Percentiles rank a stretch among this genome's conserved stretches.
Evolutionary conservation across 2,888 invertebrate species (phyloP).

Genomic region (Chromoteleia sp.): DNA sequence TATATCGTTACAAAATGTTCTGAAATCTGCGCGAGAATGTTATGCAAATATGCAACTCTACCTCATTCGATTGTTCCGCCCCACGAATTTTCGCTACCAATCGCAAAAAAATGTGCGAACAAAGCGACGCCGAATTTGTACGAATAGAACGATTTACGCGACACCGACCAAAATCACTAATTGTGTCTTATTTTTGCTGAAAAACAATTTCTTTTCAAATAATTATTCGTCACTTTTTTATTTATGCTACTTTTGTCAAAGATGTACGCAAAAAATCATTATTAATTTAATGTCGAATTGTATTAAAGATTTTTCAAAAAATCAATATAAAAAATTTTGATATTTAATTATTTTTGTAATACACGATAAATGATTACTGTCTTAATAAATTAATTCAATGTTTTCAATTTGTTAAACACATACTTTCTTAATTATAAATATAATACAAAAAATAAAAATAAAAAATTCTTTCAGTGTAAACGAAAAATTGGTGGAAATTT

Average conservation of each 20-base stretch:
- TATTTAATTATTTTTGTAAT: too few species aligned
- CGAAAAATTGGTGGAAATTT: not conserved
- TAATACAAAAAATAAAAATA: too few species aligned
- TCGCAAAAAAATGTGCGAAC: constrained; percentile 21
- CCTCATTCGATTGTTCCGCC: constrained; percentile 19
- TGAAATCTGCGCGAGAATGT: constrained; percentile 37
- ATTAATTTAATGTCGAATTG: too few species aligned
- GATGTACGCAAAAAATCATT: too few species aligned
- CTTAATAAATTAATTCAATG: too few species aligned
- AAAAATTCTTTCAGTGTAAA: not conserved
- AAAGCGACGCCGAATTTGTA: constrained; percentile 11
- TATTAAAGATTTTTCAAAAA: too few species aligned
- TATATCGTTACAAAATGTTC: constrained; percentile 48
- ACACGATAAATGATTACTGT: too few species aligned
- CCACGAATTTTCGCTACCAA: constrained; percentile 28
- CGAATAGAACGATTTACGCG: constrained; percentile 1
- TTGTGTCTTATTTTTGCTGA: constrained; percentile 10
- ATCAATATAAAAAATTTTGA: too few species aligned
- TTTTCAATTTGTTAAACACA: too few species aligned
- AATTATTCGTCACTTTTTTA: too few species aligned
- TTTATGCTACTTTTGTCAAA: too few species aligned
- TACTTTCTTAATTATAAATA: not conserved
- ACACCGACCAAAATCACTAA: not conserved
- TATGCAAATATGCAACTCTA: constrained; percentile 39
- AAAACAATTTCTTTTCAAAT: too few species aligned